A percentile compares a stretch with the other conserved stretches of the same genome.
Conservation (phyloP, 1,140 invertebrate species). For the Drosophila repletoides region DNA sequence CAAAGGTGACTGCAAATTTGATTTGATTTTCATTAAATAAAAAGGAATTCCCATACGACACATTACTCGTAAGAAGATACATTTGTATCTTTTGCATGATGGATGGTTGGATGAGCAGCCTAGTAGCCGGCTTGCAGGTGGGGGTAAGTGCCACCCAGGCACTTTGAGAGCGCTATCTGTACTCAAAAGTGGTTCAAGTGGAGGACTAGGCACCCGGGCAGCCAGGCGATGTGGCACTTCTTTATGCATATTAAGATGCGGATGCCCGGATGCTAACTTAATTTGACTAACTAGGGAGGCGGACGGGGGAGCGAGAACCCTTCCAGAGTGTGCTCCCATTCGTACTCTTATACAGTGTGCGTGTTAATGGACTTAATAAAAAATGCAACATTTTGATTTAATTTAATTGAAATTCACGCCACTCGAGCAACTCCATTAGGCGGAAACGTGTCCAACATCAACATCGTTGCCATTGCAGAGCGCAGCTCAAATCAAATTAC, state of each 20-base stretch:
- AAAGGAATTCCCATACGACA: background rate
- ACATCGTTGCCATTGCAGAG: conserved; percentile 52
- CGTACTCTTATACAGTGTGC: no score
- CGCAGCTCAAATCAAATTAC: conserved; percentile 72
- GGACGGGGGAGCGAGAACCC: conserved; percentile 15
- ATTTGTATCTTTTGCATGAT: conserved; percentile 22
- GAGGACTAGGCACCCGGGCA: conserved; percentile 38
- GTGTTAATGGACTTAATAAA: conserved; percentile 77
- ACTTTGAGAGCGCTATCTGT: conserved; percentile 19
- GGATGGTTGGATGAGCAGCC: background rate
- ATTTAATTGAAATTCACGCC: conserved; percentile 80
- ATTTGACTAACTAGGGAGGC: conserved; percentile 58
- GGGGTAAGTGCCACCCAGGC: background rate
- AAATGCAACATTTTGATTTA: conserved; percentile 81
- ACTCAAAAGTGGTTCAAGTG: conserved; percentile 26
- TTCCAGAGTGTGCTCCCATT: conserved; percentile 28
- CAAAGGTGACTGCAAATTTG: conserved; percentile 27
- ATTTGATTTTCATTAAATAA: conserved; percentile 41
- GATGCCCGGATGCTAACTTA: conserved; percentile 54
- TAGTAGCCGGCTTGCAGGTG: no score
- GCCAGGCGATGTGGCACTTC: conserved; percentile 49
- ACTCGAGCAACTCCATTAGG: conserved; percentile 80
- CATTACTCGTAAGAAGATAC: conserved; percentile 14
- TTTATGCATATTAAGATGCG: conserved; percentile 69
- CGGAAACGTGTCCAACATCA: conserved; percentile 76